Conservation (phyloP, 2,797 vertebrate species). For the Lophius americanus region DNA sequence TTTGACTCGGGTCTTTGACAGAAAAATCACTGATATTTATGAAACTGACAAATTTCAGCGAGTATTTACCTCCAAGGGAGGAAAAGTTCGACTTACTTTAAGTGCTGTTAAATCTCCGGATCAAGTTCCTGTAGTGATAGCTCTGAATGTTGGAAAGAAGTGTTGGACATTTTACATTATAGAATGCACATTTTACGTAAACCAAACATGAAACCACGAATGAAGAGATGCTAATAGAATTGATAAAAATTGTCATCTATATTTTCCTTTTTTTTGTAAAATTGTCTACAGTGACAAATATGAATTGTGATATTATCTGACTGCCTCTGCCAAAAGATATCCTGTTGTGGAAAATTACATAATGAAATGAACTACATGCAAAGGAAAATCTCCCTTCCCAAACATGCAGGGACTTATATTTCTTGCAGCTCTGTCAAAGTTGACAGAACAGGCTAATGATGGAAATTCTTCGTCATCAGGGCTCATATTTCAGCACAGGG, state of each 20-base stretch:
- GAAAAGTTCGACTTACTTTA: slow-evolving; percentile 21
- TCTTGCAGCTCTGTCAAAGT: slow-evolving; percentile 34
- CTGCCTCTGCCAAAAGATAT: slow-evolving; percentile 26
- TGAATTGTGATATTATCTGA: slow-evolving; percentile 36
- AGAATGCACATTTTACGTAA: slow-evolving; percentile 8
- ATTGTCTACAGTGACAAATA: slow-evolving; percentile 7
- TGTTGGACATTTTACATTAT: slow-evolving; percentile 6
- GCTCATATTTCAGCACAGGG: slow-evolving; percentile 28
- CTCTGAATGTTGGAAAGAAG: slow-evolving; percentile 1
- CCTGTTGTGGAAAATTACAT: slow-evolving; percentile 6
- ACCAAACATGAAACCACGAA: slow-evolving; percentile 1
- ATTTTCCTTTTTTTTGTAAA: slow-evolving; percentile 21
- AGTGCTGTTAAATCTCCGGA: slow-evolving; percentile 3
- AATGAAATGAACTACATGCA: slow-evolving; percentile 13
- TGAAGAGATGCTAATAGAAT: not conserved
- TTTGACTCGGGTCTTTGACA: slow-evolving; percentile 3
- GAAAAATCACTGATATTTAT: slow-evolving; percentile 27
- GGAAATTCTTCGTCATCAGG: slow-evolving; percentile 42
- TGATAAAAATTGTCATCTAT: slow-evolving; percentile 15
- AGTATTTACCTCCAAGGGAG: slow-evolving; percentile 56
- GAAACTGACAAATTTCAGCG: slow-evolving; percentile 39
- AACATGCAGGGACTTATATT: slow-evolving; percentile 37
- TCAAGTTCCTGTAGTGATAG: slow-evolving; percentile 13
- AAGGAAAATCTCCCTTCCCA: slow-evolving; percentile 14
- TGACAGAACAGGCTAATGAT: slow-evolving; percentile 13